Base-by-base conservation (phyloP, 2,888 invertebrate genomes). In the Lasioglossum malachurum region DNA sequence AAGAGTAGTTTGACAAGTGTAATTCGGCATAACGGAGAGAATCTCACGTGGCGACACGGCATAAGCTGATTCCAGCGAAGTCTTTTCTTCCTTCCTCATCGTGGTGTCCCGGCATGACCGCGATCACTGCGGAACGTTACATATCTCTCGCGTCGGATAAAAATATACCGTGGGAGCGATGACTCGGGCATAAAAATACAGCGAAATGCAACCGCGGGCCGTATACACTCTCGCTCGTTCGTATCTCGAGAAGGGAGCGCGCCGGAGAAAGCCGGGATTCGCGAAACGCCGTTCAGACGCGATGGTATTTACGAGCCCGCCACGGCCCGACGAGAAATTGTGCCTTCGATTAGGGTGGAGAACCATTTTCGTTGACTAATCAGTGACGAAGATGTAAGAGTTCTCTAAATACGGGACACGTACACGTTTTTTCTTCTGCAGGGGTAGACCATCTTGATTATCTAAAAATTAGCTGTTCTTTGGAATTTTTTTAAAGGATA, bases 131-230 rank as follows among this genome's bases (percentile, higher is more conserved):
- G 84, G 85, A 88, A 87, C 91, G 91, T 93, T 92, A 91, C 92
- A 91, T 93, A 93, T 93, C 93, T 92, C 91, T 91, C 91, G 88
- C 80, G 80, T 41, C 67, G 89, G 93, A 93, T 93, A 94, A 95
- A 95, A 95, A 95, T 95, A 95, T 93, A 93, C 92, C 94, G 94
- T 94, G 94, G 93, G 95, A 95, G 95, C 95, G 94, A 95, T 95
- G 95, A 95, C 95, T 95, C 93, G 93, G 87, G 93, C 92, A 93
- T 95, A 95, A 95, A 95, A 95, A 95, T 95, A 95, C 93, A 92
- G 92, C 91, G 93, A 94, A 94, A 93, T 94, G 94, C 94, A 94
- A 93, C 92, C 86, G 91, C 90, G 89, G 83, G 72, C 57, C 57
- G 57, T n/a, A 57, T n/a, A 57, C 57, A 57, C 57, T 64, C 64